phyloP scores from a whole-genome alignment of 2,888 invertebrate genomes.

The Venusia cambrica region DNA sequence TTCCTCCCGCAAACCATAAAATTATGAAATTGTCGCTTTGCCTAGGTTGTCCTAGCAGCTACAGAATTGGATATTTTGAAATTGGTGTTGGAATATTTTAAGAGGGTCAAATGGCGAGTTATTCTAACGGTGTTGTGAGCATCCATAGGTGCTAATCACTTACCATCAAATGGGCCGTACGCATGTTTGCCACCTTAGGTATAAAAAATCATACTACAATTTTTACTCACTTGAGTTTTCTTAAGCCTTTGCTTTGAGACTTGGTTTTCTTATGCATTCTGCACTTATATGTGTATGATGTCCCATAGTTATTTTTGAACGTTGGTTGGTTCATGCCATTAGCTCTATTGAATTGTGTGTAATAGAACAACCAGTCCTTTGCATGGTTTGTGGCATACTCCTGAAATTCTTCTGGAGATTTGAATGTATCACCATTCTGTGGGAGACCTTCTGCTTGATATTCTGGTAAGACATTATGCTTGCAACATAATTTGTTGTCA shows the following conservation, averaged over 20 bases:
- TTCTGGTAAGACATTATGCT: conserved; percentile 8
- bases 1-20: too few relatives aligned
- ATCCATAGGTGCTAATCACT: too few relatives aligned
- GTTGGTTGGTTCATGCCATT: conserved; percentile 1
- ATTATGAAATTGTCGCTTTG: too few relatives aligned
- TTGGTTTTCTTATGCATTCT: conserved; percentile 5
- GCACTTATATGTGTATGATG: not conserved
- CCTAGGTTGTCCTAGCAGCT: too few relatives aligned
- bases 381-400: conserved; percentile 8
- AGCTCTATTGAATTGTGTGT: conserved; percentile 2
- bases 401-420: conserved; percentile 7
- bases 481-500: too few relatives aligned
- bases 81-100: too few relatives aligned
- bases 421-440: conserved; percentile 4
- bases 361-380: conserved; percentile 15
- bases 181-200: too few relatives aligned
- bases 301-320: not conserved
- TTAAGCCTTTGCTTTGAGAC: conserved; percentile 9
- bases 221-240: conserved; percentile 14
- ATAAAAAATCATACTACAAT: not conserved
- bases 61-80: too few relatives aligned
- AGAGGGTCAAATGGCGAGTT: too few relatives aligned
- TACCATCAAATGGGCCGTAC: too few relatives aligned
- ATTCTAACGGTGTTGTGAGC: too few relatives aligned
- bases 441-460: conserved; percentile 9